Percentiles rank a stretch among this genome's conserved stretches.
Evolutionary conservation across 2,113 vertebrate genomes (phyloP).

Genomic region (Cottus gobio): DNA sequence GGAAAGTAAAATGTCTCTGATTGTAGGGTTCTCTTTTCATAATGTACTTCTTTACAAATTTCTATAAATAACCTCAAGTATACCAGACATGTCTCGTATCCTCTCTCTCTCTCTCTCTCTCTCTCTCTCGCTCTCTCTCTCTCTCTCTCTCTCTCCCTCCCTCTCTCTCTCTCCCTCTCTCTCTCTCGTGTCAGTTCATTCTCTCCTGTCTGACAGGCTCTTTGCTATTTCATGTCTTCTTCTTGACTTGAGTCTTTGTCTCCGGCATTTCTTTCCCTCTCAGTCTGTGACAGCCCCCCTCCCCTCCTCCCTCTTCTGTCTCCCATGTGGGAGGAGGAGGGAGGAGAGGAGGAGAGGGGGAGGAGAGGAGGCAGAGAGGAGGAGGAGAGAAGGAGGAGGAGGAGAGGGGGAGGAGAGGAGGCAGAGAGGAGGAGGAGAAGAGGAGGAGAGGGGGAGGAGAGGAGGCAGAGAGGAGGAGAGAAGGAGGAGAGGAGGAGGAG

Average conservation of each 20-base stretch:
- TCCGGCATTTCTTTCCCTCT: too few relatives aligned
- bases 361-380: too few relatives aligned
- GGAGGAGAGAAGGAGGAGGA: too few relatives aligned
- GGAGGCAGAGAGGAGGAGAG: too few relatives aligned
- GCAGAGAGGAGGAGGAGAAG: too few relatives aligned
- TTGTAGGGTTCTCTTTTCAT: neutral
- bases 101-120: neutral
- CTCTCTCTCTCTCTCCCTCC: too few relatives aligned
- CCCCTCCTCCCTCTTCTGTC: neutral
- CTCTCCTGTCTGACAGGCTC: neutral
- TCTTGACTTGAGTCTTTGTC: neutral
- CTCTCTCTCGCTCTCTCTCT: too few relatives aligned
- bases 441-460: too few relatives aligned
- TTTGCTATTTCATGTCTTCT: neutral
- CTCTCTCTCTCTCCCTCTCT: too few relatives aligned
- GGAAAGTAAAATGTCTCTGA: neutral
- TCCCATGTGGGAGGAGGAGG: neutral
- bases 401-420: too few relatives aligned
- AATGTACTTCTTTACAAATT: neutral
- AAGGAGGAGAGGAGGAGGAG: too few relatives aligned
- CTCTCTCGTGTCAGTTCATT: neutral
- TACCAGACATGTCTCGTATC: neutral
- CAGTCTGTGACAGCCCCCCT: neutral
- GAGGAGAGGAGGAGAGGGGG: too few relatives aligned
- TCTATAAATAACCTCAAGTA: neutral